Conservation (phyloP, 2,113 vertebrate species). For the Tiliqua scincoides region DNA sequence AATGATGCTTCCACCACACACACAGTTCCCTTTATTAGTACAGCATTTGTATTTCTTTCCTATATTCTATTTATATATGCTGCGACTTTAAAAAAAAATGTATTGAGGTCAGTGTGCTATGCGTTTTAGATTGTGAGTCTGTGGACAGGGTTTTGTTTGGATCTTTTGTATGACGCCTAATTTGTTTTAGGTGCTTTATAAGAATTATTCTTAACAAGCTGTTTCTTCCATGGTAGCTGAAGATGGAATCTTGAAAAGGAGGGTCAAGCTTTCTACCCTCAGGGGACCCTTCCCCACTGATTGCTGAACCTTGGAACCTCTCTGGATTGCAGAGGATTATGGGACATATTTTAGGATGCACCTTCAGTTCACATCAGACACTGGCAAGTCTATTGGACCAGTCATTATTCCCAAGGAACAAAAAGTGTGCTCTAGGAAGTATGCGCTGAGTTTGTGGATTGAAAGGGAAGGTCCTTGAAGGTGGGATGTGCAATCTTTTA, state of each 20-base stretch:
- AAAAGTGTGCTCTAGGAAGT: no score
- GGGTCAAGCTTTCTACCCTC: not conserved
- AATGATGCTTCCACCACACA: not conserved
- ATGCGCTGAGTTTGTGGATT: not conserved
- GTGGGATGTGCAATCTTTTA: no score
- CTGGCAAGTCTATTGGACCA: no score
- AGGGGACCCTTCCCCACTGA: not conserved
- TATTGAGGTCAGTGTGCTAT: not conserved
- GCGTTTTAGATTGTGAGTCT: not conserved
- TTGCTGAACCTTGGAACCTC: not conserved
- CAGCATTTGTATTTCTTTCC: not conserved
- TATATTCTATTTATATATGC: not conserved
- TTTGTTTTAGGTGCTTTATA: not conserved
- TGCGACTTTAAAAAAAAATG: not conserved
- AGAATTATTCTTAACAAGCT: not conserved
- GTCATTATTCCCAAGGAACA: no score
- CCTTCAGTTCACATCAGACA: no score
- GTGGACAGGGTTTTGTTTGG: not conserved
- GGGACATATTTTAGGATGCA: no score
- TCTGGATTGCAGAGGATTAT: no score
- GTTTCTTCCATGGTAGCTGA: not conserved
- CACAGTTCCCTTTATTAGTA: not conserved
- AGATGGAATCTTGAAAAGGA: no score
- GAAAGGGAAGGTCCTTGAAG: no score
- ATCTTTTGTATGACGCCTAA: not conserved